Evolutionary conservation across 2,113 vertebrate genomes (phyloP).

Genomic region (Myrmecobius fasciatus): DNA sequence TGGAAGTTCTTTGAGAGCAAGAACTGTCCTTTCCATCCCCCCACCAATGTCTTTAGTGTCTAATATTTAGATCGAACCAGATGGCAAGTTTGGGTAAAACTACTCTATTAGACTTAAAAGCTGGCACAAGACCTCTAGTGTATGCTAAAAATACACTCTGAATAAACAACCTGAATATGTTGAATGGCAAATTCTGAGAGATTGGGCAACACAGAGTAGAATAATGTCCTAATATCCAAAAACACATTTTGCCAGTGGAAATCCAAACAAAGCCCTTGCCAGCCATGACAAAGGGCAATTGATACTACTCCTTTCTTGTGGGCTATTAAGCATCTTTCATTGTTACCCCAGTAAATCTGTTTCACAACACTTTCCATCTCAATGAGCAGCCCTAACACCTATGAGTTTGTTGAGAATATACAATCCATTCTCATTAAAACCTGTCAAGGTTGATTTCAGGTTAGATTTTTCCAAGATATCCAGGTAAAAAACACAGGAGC

Average conservation of each 20-base stretch:
- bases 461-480: conserved; percentile 57
- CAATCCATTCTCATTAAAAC: conserved; percentile 54
- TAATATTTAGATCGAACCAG: conserved; percentile 28
- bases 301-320: conserved; percentile 6
- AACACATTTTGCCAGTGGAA: background rate
- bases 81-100: conserved; percentile 28
- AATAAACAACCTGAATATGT: conserved; percentile 17
- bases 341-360: conserved; percentile 23
- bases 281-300: background rate
- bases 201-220: background rate
- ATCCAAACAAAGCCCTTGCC: conserved; percentile 1
- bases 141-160: conserved; percentile 42
- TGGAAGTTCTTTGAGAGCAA: background rate
- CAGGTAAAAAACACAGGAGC: conserved; percentile 48
- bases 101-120: conserved; percentile 51
- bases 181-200: conserved; percentile 41
- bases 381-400: conserved; percentile 48
- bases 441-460: conserved; percentile 53
- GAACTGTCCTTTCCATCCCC: background rate
- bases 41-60: background rate
- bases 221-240: background rate
- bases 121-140: background rate
- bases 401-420: conserved; percentile 32
- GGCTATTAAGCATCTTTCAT: conserved; percentile 27
- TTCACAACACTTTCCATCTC: conserved; percentile 5